These are phyloP conservation scores for Picus viridis DNA, from an alignment of 2,797 vertebrate species.

Conservation along the genomic window DNA sequence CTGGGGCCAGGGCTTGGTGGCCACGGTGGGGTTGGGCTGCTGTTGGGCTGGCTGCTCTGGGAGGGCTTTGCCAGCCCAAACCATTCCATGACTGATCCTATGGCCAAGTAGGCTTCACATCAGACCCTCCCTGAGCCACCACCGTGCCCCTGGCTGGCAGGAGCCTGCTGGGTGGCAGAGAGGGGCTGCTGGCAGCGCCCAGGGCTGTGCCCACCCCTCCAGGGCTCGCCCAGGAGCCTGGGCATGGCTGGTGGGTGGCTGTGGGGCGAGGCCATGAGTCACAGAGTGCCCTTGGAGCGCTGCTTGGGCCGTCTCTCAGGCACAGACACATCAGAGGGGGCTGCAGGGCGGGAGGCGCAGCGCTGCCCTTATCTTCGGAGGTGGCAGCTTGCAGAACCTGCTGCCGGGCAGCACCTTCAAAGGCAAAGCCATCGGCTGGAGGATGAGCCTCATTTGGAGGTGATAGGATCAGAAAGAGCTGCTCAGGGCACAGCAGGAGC, in stretches of 20 bases:
- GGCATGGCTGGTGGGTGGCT: rapidly evolving
- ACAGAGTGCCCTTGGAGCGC: neutral
- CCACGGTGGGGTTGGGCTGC: too few species aligned
- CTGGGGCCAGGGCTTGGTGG: too few species aligned
- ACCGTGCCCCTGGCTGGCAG: neutral
- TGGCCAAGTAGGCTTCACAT: neutral
- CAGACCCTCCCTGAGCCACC: neutral
- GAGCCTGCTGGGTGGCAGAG: neutral
- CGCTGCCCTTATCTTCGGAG: rapidly evolving
- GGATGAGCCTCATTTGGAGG: neutral
- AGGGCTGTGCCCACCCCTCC: rapidly evolving
- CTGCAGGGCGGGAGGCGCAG: neutral
- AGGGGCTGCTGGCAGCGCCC: neutral
- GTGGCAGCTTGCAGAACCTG: slow-evolving; percentile 14
- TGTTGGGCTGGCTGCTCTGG: too few species aligned
- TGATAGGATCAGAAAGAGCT: slow-evolving; percentile 14
- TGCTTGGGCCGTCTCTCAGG: neutral
- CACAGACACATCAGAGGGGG: neutral
- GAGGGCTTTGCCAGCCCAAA: too few species aligned
- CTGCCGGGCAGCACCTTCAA: neutral
- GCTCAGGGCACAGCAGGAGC: neutral
- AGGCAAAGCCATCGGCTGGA: neutral
- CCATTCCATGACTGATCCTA: neutral
- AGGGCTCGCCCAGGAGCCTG: neutral
- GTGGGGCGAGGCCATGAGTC: rapidly evolving